Conservation (phyloP, 2,113 vertebrate species). For the Perognathus longimembris region DNA sequence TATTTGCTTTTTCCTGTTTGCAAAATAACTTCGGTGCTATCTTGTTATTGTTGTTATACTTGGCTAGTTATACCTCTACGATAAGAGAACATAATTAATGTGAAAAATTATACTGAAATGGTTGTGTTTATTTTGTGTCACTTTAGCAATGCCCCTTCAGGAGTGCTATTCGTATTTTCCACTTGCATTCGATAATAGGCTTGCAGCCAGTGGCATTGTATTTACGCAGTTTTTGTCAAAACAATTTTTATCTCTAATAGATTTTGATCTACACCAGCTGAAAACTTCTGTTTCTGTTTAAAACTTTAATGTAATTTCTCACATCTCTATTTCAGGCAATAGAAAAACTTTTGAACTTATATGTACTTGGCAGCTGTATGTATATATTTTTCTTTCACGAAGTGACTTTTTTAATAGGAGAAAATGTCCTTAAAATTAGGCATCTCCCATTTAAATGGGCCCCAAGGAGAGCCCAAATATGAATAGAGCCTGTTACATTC, state of each 20-base stretch:
- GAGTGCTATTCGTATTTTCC: constrained; percentile 75
- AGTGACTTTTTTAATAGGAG: constrained; percentile 68
- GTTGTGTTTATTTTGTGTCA: constrained; percentile 80
- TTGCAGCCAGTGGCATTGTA: constrained; percentile 78
- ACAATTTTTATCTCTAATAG: constrained; percentile 82
- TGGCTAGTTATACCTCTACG: constrained; percentile 79
- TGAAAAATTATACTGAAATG: constrained; percentile 80
- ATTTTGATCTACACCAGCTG: constrained; percentile 80
- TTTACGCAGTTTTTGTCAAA: constrained; percentile 83
- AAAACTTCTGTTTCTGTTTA: constrained; percentile 83
- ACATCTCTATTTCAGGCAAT: constrained; percentile 78
- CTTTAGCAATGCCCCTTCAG: constrained; percentile 75
- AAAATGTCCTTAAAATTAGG: constrained; percentile 69
- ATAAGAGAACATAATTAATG: constrained; percentile 85
- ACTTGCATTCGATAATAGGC: constrained; percentile 77
- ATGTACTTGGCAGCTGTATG: constrained; percentile 63
- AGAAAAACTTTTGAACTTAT: constrained; percentile 71
- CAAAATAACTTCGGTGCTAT: constrained; percentile 81
- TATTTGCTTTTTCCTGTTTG: constrained; percentile 83
- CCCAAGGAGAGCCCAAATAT: constrained; percentile 50
- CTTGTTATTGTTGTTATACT: constrained; percentile 82
- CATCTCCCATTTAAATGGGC: constrained; percentile 66
- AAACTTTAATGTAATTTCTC: constrained; percentile 81
- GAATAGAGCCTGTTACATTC: constrained; percentile 15
- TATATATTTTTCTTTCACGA: constrained; percentile 60